Percentiles rank a stretch among this genome's conserved stretches.
Conservation (phyloP, 2,113 vertebrate genomes). For the Paramisgurnus dabryanus region DNA sequence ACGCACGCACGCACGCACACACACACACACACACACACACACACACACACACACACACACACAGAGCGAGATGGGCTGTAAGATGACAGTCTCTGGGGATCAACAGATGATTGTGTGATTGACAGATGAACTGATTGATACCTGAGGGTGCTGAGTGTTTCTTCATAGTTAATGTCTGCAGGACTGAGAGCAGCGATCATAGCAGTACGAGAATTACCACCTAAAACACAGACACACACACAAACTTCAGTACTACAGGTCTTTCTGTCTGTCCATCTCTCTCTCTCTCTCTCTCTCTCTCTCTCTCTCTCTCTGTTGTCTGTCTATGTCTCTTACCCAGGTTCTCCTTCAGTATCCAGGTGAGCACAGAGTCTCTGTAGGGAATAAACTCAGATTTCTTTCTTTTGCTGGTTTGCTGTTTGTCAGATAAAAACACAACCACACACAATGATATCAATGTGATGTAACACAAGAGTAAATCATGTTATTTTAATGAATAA, state of each 20-base stretch:
- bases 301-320: background rate
- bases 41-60: slow-evolving; percentile 35
- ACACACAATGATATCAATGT: background rate
- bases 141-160: slow-evolving; percentile 85
- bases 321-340: slow-evolving; percentile 62
- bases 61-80: background rate
- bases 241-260: background rate
- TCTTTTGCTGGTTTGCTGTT: slow-evolving; percentile 84
- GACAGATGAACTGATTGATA: slow-evolving; percentile 2
- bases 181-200: slow-evolving; percentile 91
- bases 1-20: slow-evolving; percentile 38
- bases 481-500: too few species aligned
- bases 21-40: slow-evolving; percentile 42
- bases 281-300: background rate
- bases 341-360: slow-evolving; percentile 73
- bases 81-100: background rate
- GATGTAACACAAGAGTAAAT: background rate
- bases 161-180: slow-evolving; percentile 88
- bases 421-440: slow-evolving; percentile 23
- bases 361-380: slow-evolving; percentile 84
- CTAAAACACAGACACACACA: slow-evolving; percentile 61
- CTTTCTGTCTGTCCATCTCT: too few species aligned
- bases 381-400: slow-evolving; percentile 86
- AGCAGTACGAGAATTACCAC: slow-evolving; percentile 87
- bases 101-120: background rate